Evolutionary conservation across 2,797 vertebrate species (phyloP).

Genomic region (Pseudochaenichthys georgianus): DNA sequence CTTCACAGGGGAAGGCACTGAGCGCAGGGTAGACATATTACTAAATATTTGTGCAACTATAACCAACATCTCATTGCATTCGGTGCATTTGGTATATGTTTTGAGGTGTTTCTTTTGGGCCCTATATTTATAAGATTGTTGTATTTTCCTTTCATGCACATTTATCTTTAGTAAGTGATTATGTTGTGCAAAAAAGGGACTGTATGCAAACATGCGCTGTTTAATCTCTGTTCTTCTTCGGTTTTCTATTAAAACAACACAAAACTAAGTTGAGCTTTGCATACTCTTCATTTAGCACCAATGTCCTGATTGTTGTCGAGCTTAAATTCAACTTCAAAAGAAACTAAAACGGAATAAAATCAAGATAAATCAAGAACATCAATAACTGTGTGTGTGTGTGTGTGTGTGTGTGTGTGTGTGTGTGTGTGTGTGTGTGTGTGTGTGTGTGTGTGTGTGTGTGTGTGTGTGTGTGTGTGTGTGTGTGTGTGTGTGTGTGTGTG

Average conservation of each 20-base stretch:
- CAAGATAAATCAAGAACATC: too few relatives aligned
- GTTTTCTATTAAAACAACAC: constrained; percentile 84
- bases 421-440: too few relatives aligned
- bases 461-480: background rate
- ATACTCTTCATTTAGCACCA: constrained; percentile 46
- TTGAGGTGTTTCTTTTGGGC: constrained; percentile 57
- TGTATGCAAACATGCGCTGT: constrained; percentile 72
- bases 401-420: background rate
- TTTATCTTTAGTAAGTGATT: constrained; percentile 66
- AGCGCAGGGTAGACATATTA: constrained; percentile 57
- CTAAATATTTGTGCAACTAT: constrained; percentile 72
- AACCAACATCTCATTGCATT: constrained; percentile 68
- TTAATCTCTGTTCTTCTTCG: constrained; percentile 74
- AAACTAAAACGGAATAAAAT: background rate
- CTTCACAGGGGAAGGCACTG: constrained; percentile 51
- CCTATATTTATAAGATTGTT: constrained; percentile 76
- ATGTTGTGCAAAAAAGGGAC: constrained; percentile 61
- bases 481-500: too few relatives aligned
- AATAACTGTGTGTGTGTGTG: background rate
- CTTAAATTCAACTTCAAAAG: background rate
- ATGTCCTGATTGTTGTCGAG: background rate
- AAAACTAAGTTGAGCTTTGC: constrained; percentile 43
- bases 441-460: constrained; percentile 1
- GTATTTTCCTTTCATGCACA: constrained; percentile 68
- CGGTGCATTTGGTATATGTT: constrained; percentile 75